Evolutionary conservation across 2,888 invertebrate genomes (phyloP).

Genomic region (Dilophus febrilis): DNA sequence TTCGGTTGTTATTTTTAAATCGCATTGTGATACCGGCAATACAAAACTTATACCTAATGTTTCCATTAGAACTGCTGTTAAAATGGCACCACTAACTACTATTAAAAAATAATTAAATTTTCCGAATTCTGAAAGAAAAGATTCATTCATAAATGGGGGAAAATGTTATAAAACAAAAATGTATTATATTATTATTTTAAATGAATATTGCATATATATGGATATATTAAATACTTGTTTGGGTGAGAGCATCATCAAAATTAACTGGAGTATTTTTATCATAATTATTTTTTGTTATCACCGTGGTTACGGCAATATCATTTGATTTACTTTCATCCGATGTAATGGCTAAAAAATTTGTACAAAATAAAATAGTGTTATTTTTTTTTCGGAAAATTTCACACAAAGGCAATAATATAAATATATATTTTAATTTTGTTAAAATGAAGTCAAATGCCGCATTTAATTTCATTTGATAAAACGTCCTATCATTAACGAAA

Average conservation of each 20-base stretch:
- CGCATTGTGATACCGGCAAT: slow-evolving; percentile 33
- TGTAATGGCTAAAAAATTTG: too few species aligned
- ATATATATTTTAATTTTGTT: too few species aligned
- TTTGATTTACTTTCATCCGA: too few species aligned
- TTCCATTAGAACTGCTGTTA: slow-evolving; percentile 30
- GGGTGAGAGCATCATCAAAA: slow-evolving; percentile 3
- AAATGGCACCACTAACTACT: slow-evolving; percentile 33
- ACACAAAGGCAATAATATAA: too few species aligned
- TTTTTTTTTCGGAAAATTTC: too few species aligned
- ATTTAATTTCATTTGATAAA: too few species aligned
- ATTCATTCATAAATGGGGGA: too few species aligned
- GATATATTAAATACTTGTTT: not conserved
- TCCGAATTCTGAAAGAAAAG: slow-evolving; percentile 28
- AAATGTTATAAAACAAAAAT: slow-evolving; percentile 1
- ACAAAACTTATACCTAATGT: slow-evolving; percentile 35
- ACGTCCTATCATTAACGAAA: slow-evolving; percentile 35
- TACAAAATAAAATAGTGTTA: too few species aligned
- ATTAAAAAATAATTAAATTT: slow-evolving; percentile 33
- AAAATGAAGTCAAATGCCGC: too few species aligned
- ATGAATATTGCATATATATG: too few species aligned
- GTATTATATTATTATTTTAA: not conserved
- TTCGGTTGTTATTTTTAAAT: slow-evolving; percentile 23
- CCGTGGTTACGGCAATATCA: not conserved
- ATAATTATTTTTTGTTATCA: too few species aligned
- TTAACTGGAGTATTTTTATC: not conserved